Conservation (phyloP, 1,140 invertebrate genomes). For the Ceratina japonica region DNA sequence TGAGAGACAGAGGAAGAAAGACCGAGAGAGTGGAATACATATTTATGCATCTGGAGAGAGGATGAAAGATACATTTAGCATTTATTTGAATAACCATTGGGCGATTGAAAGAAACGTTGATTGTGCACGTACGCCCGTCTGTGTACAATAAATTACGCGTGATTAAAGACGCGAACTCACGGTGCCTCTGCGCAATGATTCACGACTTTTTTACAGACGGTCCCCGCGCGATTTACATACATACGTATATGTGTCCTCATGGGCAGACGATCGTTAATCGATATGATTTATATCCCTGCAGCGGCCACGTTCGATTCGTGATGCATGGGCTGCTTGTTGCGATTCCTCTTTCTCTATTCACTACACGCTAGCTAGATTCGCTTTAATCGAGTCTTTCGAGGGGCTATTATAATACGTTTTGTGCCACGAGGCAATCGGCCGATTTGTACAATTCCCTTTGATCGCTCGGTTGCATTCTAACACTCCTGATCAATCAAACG, state of each 20-base stretch:
- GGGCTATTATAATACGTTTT: background rate
- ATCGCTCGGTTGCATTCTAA: background rate
- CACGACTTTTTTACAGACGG: background rate
- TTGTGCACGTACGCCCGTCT: background rate
- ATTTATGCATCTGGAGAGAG: background rate
- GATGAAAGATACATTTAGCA: background rate
- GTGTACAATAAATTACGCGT: slow-evolving; percentile 16
- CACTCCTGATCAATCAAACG: slow-evolving; percentile 3
- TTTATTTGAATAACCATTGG: background rate
- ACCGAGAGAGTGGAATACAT: slow-evolving; percentile 46
- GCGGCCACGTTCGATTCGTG: slow-evolving; percentile 2
- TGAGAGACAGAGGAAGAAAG: background rate
- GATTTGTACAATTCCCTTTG: background rate
- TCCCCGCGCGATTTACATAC: slow-evolving; percentile 2
- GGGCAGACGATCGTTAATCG: slow-evolving; percentile 32
- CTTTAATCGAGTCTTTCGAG: slow-evolving; percentile 11
- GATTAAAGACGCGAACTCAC: slow-evolving; percentile 20
- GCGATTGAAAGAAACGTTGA: slow-evolving; percentile 1
- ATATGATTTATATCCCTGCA: slow-evolving; percentile 32
- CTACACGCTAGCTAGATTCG: background rate
- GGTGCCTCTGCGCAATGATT: background rate
- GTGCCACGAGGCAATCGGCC: background rate
- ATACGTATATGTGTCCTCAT: background rate
- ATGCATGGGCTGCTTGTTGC: background rate
- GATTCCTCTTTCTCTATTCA: background rate